Percentiles rank a stretch among this genome's conserved stretches.
phyloP scores from a whole-genome alignment of 2,888 invertebrate species.

The Congeria kusceri region DNA sequence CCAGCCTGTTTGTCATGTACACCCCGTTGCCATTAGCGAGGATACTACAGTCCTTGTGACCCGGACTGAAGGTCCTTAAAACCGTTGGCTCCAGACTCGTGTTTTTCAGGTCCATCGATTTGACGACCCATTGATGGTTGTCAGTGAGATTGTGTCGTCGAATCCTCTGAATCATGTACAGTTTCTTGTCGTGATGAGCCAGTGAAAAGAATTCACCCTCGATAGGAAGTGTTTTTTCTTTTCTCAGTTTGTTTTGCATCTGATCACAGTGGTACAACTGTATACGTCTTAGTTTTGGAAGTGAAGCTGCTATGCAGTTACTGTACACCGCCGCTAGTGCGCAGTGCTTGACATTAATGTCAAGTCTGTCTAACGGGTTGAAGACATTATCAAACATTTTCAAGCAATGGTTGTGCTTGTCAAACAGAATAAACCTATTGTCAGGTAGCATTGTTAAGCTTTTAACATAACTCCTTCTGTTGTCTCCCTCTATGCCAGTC shows the following conservation, averaged over 20 bases:
- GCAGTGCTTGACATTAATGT: constrained; percentile 40
- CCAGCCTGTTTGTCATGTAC: constrained; percentile 49
- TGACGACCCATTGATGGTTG: constrained; percentile 41
- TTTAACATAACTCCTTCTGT: constrained; percentile 44
- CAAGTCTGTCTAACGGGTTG: constrained; percentile 47
- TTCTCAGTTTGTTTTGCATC: constrained; percentile 22
- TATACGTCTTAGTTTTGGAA: constrained; percentile 36
- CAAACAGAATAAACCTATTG: constrained; percentile 45
- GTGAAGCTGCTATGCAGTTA: constrained; percentile 36
- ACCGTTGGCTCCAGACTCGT: constrained; percentile 12
- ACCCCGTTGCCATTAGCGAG: constrained; percentile 40
- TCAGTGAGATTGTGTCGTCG: constrained; percentile 19
- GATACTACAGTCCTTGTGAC: constrained; percentile 47
- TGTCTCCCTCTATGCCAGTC: constrained; percentile 47
- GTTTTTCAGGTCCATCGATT: constrained; percentile 33
- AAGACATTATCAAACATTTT: constrained; percentile 55
- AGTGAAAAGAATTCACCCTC: constrained; percentile 46
- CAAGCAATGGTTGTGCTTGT: constrained; percentile 47
- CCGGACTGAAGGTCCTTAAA: constrained; percentile 36
- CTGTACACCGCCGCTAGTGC: constrained; percentile 38
- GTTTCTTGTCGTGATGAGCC: constrained; percentile 32
- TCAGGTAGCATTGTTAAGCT: constrained; percentile 39
- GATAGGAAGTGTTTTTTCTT: constrained; percentile 29
- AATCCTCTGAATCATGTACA: constrained; percentile 42
- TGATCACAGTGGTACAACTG: constrained; percentile 42